phyloP scores from a whole-genome alignment of 2,888 invertebrate species.

The Drosophila barbarae region DNA sequence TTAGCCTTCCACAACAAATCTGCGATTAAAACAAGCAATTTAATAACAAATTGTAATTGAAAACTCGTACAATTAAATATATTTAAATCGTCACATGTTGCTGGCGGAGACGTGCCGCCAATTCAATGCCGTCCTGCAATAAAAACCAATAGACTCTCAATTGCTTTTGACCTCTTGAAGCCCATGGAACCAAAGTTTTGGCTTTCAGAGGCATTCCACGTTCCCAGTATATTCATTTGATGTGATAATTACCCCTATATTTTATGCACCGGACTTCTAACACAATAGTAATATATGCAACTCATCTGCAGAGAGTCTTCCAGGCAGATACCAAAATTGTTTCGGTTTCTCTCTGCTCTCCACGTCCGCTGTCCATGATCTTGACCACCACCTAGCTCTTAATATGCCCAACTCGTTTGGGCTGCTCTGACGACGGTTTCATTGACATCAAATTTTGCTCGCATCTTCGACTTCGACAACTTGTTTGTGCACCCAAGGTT shows the following conservation, averaged over 20 bases:
- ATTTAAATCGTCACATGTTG: conserved; percentile 52
- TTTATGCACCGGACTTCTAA: not conserved
- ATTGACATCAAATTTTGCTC: conserved; percentile 64
- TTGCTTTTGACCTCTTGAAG: not conserved
- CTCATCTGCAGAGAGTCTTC: conserved; percentile 13
- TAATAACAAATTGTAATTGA: conserved; percentile 1
- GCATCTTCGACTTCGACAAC: conserved; percentile 31
- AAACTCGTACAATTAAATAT: conserved; percentile 47
- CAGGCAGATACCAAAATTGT: conserved; percentile 43
- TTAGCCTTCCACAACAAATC: not conserved
- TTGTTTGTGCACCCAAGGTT: conserved; percentile 61
- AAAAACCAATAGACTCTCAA: conserved; percentile 8
- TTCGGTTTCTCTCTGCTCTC: conserved; percentile 3
- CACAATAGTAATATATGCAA: conserved; percentile 1
- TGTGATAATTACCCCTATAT: conserved; percentile 18
- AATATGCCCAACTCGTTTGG: conserved; percentile 17
- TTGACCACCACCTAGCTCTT: conserved; percentile 60
- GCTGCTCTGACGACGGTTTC: conserved; percentile 45
- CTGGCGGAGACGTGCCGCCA: conserved; percentile 49
- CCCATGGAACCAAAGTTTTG: conserved; percentile 3
- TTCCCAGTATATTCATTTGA: conserved; percentile 12
- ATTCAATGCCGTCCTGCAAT: conserved; percentile 47
- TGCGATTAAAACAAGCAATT: not conserved
- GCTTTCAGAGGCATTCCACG: conserved; percentile 7
- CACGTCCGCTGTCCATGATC: conserved; percentile 60